phyloP scores from a whole-genome alignment of 2,888 invertebrate genomes.

The Drosophila antonietae region DNA sequence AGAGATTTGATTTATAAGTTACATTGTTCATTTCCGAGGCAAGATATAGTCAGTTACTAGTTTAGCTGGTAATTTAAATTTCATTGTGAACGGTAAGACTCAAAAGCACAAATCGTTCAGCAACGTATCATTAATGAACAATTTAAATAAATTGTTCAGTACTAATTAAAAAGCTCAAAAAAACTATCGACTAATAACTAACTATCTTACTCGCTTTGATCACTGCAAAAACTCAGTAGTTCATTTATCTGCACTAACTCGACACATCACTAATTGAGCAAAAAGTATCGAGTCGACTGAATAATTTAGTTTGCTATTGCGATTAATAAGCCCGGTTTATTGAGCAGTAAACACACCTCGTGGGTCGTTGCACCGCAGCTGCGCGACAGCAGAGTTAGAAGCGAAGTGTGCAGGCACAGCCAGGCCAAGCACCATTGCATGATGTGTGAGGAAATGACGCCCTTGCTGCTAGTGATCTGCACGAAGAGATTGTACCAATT shows the following conservation, averaged over 20 bases:
- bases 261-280: neutral
- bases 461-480: conserved; percentile 77
- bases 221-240: neutral
- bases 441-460: conserved; percentile 64
- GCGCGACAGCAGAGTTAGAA: conserved; percentile 74
- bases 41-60: neutral
- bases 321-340: neutral
- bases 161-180: neutral
- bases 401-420: conserved; percentile 69
- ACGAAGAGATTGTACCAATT: conserved; percentile 83
- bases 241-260: neutral
- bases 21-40: neutral
- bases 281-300: neutral
- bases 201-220: neutral
- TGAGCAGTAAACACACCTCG: conserved; percentile 66
- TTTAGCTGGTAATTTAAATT: neutral
- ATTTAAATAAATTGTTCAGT: neutral
- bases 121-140: neutral
- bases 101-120: neutral
- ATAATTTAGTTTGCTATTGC: neutral
- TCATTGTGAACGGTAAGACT: neutral
- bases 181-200: neutral
- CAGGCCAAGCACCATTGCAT: conserved; percentile 77
- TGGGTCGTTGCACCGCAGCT: conserved; percentile 78
- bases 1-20: neutral